A percentile compares a stretch with the other conserved stretches of the same genome.
Conservation (phyloP, 2,888 invertebrate species). For the Cancer borealis region DNA sequence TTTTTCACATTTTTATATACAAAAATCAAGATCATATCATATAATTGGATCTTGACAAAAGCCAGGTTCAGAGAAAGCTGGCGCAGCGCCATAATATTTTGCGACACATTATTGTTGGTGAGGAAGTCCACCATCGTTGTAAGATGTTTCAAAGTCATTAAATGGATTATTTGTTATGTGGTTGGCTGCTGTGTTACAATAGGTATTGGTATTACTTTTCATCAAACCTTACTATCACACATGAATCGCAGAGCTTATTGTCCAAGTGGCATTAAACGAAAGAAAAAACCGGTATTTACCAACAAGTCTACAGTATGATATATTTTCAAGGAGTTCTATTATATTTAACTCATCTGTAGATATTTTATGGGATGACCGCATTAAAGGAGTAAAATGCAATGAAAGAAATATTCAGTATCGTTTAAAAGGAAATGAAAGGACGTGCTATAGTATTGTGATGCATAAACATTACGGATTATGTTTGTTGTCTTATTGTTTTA, state of each 20-base stretch:
- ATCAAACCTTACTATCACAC: neutral
- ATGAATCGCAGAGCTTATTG: too few species aligned
- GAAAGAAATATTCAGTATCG: too few species aligned
- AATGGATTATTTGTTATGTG: neutral
- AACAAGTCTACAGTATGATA: neutral
- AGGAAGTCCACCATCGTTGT: neutral
- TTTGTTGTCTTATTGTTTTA: too few species aligned
- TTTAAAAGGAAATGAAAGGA: too few species aligned
- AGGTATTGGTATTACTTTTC: neutral
- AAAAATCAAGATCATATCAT: too few species aligned
- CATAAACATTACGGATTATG: too few species aligned
- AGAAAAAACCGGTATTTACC: neutral
- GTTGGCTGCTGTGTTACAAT: neutral
- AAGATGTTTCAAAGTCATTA: neutral
- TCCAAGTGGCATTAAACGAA: too few species aligned
- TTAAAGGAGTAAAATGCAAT: neutral
- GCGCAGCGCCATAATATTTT: neutral
- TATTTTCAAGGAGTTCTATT: neutral
- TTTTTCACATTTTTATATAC: too few species aligned
- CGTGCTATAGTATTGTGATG: too few species aligned
- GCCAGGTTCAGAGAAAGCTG: neutral
- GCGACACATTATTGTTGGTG: neutral
- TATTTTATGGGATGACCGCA: neutral
- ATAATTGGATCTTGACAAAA: neutral
- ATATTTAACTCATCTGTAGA: neutral